Conservation (phyloP, 2,797 vertebrate species). For the Trachops cirrhosus region DNA sequence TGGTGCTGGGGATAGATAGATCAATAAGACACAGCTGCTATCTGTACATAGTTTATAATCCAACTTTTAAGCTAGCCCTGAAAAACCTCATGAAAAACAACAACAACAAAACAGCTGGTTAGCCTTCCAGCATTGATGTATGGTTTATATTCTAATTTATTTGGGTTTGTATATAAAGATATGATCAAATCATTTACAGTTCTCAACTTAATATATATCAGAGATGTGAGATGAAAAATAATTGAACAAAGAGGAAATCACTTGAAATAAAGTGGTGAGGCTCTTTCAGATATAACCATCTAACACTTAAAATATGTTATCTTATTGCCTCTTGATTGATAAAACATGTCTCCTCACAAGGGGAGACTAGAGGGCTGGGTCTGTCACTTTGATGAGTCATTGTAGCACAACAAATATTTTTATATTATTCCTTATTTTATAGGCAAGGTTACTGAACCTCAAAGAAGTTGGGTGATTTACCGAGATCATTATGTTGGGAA, state of each 20-base stretch:
- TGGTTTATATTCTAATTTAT: not conserved
- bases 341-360: not conserved
- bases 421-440: not conserved
- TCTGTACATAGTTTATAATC: not conserved
- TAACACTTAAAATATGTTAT: not conserved
- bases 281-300: not conserved
- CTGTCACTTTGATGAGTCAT: not conserved
- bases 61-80: not conserved
- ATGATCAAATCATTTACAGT: not conserved
- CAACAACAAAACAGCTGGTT: not conserved
- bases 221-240: not conserved
- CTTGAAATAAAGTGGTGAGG: not conserved
- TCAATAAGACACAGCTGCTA: not conserved
- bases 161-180: not conserved
- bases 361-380: not conserved
- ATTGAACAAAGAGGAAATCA: not conserved
- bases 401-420: not conserved
- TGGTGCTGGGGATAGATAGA: not conserved
- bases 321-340: not conserved
- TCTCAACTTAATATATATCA: constrained; percentile 7
- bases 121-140: not conserved
- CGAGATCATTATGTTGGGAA: not conserved
- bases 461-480: not conserved
- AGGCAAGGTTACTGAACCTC: not conserved
- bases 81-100: not conserved